Conservation (phyloP, 2,113 vertebrate genomes). For the Stictonetta naevosa region DNA sequence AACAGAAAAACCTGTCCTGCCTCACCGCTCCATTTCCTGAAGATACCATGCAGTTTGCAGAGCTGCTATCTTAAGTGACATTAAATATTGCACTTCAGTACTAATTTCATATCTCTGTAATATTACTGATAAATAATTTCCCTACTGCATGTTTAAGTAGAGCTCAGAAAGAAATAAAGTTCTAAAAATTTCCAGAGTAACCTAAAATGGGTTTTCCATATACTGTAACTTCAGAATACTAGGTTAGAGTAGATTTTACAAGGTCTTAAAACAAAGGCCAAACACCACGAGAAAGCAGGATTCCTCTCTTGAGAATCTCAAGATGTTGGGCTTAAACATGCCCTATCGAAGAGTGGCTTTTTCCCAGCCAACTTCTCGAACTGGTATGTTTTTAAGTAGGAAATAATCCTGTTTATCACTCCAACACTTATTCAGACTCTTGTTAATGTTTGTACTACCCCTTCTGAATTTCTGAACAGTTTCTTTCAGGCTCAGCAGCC, state of each 20-base stretch:
- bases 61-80: background rate
- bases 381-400: background rate
- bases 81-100: background rate
- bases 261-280: background rate
- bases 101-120: background rate
- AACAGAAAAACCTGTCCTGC: background rate
- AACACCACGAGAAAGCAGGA: background rate
- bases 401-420: background rate
- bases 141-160: accelerated
- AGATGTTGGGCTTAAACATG: background rate
- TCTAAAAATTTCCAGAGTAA: background rate
- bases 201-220: background rate
- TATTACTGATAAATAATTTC: background rate
- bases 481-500: background rate
- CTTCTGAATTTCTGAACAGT: background rate
- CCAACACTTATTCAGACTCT: slow-evolving; percentile 2
- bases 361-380: background rate
- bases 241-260: background rate
- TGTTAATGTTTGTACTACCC: background rate
- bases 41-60: background rate
- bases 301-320: background rate
- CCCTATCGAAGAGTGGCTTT: background rate
- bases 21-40: background rate
- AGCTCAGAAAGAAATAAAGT: background rate
- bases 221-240: background rate